phyloP scores from a whole-genome alignment of 2,888 invertebrate genomes.

The Apoda limacodes region DNA sequence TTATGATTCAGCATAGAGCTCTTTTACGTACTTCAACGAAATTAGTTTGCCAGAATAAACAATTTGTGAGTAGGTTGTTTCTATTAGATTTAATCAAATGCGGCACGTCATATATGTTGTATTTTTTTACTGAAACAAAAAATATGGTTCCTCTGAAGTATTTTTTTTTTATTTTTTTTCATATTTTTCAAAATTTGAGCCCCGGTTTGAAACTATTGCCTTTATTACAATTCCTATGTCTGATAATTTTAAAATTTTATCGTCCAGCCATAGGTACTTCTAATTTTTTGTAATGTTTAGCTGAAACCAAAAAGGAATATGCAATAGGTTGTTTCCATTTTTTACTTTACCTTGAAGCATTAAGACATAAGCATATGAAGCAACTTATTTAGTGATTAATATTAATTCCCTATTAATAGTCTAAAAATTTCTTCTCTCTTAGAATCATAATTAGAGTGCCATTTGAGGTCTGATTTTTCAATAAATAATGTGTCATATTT shows the following conservation, averaged over 20 bases:
- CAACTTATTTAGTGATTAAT: not conserved
- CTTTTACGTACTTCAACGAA: no score
- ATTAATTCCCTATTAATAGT: slow-evolving; percentile 20
- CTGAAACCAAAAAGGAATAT: slow-evolving; percentile 18
- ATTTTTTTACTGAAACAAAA: slow-evolving; percentile 6
- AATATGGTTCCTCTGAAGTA: slow-evolving; percentile 19
- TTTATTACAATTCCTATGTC: slow-evolving; percentile 19
- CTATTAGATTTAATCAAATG: slow-evolving; percentile 19
- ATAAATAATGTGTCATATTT: slow-evolving; percentile 21
- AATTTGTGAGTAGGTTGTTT: slow-evolving; percentile 7
- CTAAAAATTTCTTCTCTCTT: slow-evolving; percentile 21
- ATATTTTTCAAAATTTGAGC: slow-evolving; percentile 22
- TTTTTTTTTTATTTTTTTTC: slow-evolving; percentile 20
- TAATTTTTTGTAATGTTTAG: slow-evolving; percentile 17
- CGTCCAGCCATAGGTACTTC: slow-evolving; percentile 18
- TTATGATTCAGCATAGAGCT: no score
- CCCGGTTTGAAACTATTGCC: slow-evolving; percentile 22
- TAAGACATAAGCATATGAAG: slow-evolving; percentile 14
- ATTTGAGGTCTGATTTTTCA: slow-evolving; percentile 22
- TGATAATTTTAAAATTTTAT: slow-evolving; percentile 20
- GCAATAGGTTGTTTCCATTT: slow-evolving; percentile 24
- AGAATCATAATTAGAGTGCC: slow-evolving; percentile 20
- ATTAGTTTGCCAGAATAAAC: no score
- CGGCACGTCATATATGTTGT: slow-evolving; percentile 20
- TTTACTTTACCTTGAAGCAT: slow-evolving; percentile 19